These are phyloP conservation scores for Coptodon bakossiorum DNA, from an alignment of 2,113 vertebrate species.

Conservation along the genomic window DNA sequence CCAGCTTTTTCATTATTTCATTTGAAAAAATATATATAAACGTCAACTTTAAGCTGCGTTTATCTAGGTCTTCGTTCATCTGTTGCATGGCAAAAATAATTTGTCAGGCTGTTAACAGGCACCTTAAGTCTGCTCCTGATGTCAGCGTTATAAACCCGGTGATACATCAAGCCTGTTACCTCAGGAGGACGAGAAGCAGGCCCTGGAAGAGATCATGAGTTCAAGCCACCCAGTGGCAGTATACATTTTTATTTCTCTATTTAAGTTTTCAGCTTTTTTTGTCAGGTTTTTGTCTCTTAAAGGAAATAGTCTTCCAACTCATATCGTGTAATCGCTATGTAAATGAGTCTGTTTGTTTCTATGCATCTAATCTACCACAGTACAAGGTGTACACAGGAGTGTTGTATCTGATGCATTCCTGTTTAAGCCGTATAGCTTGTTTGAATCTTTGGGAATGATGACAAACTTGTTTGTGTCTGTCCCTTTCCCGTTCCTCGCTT, in stretches of 20 bases:
- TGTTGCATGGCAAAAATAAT: not conserved
- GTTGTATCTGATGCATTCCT: not conserved
- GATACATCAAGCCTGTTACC: not conserved
- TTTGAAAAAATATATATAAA: not conserved
- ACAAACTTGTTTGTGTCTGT: constrained; percentile 32
- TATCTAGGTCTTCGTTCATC: not conserved
- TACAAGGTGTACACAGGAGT: not conserved
- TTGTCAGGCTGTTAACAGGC: not conserved
- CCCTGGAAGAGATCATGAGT: not conserved
- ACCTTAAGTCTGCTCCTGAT: not conserved
- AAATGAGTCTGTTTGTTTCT: not conserved
- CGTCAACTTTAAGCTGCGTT: not conserved
- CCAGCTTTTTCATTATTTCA: not conserved
- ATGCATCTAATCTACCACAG: not conserved
- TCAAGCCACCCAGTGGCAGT: not conserved
- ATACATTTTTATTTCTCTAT: not conserved
- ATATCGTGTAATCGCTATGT: not conserved
- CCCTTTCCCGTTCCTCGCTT: not conserved
- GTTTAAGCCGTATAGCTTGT: not conserved
- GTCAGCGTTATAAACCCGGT: not conserved
- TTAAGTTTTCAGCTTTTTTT: not conserved
- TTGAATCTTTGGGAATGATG: constrained; percentile 34
- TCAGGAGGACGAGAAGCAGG: not conserved
- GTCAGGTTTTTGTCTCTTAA: not conserved
- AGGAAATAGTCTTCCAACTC: not conserved